phyloP scores from a whole-genome alignment of 2,888 invertebrate genomes.

The Aphodius sticticus region DNA sequence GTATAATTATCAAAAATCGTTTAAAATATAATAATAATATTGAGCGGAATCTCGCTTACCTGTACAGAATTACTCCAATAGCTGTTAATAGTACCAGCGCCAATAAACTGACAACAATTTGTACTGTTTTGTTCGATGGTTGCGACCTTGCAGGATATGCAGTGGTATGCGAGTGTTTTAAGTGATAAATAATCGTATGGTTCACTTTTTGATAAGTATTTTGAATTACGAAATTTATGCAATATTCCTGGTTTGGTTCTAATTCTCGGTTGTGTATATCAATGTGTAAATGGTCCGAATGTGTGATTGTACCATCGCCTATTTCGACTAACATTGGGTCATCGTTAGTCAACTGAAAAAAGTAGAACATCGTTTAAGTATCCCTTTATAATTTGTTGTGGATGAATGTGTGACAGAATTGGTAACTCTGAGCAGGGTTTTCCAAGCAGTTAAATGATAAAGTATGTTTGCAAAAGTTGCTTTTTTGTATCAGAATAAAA shows the following conservation, averaged over 20 bases:
- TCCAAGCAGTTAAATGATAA: neutral
- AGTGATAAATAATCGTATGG: slow-evolving; percentile 53
- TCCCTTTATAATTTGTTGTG: too few relatives aligned
- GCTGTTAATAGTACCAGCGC: slow-evolving; percentile 12
- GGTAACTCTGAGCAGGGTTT: too few relatives aligned
- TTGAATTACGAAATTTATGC: slow-evolving; percentile 53
- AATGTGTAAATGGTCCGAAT: slow-evolving; percentile 31
- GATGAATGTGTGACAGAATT: too few relatives aligned
- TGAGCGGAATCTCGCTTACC: slow-evolving; percentile 29
- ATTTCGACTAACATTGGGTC: slow-evolving; percentile 38
- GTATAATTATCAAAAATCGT: neutral
- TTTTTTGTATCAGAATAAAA: neutral
- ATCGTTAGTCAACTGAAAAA: slow-evolving; percentile 27
- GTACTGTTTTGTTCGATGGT: neutral
- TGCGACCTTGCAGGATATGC: neutral
- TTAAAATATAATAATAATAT: neutral
- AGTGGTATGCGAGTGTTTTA: slow-evolving; percentile 42
- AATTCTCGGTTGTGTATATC: slow-evolving; percentile 43
- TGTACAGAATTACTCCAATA: slow-evolving; percentile 29
- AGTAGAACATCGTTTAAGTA: neutral
- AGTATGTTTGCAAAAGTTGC: slow-evolving; percentile 10
- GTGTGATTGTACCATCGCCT: slow-evolving; percentile 34
- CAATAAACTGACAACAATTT: slow-evolving; percentile 12
- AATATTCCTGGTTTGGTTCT: slow-evolving; percentile 52
- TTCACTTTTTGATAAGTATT: slow-evolving; percentile 50